phyloP scores from a whole-genome alignment of 2,888 invertebrate genomes.

The Tenodera sinensis region DNA sequence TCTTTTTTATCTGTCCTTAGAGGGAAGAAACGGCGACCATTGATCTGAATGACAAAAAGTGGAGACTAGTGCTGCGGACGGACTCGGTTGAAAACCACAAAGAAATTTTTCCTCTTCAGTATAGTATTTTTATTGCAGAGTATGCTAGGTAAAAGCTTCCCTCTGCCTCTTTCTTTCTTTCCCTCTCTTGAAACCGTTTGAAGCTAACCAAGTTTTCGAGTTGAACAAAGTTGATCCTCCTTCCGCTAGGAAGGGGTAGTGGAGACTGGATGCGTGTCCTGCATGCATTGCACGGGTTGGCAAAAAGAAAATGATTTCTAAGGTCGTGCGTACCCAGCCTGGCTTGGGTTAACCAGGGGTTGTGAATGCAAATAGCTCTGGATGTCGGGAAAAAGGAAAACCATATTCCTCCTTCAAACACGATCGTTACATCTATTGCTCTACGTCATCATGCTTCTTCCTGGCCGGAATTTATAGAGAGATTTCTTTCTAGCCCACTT shows the following conservation, averaged over 20 bases:
- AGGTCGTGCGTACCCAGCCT: neutral
- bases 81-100: conserved; percentile 8
- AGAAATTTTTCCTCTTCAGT: conserved; percentile 10
- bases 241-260: neutral
- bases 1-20: neutral
- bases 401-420: neutral
- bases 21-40: neutral
- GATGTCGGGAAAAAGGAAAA: neutral
- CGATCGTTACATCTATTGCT: neutral
- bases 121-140: conserved; percentile 13
- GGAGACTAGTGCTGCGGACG: neutral
- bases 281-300: conserved; percentile 21
- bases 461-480: neutral
- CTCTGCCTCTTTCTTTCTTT: neutral
- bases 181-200: conserved; percentile 8
- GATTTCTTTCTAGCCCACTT: neutral
- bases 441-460: neutral
- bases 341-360: neutral
- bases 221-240: conserved; percentile 14
- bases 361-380: conserved; percentile 7
- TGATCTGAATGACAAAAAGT: neutral
- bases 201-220: conserved; percentile 16
- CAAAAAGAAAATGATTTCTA: conserved; percentile 17
- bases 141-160: neutral
- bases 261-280: conserved; percentile 3